Evolutionary conservation across 2,113 vertebrate species (phyloP), one percentile per base, ranked within the genome.

Genomic region (Nanorana parkeri): DNA sequence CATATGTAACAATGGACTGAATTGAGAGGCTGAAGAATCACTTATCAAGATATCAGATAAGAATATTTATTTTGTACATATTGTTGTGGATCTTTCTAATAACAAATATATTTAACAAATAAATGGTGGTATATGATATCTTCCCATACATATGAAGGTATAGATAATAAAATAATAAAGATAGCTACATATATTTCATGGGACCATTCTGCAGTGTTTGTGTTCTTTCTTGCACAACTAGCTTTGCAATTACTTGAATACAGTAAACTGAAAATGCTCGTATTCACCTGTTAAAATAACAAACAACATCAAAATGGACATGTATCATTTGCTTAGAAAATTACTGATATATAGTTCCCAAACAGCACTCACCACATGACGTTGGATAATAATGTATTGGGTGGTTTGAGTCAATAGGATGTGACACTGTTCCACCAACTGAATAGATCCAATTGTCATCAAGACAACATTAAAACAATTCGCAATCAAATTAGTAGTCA

Each of bases 401-500:
- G 63, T 76, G 52, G 54, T 29, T 67, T 83, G 52, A 76, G 72
- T 76, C 72, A 83, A 74, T 74, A 81, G 47, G 28, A 54, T 56
- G 47, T 74, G 47, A 74, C 60, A 65, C 8, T 56, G 26, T 66
- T 55, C 32, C 78, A 77, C 84, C 79, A 85, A 82, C 58, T 83
- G 23, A 71, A 77, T 72, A 83, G 68, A 54, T 55, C 55, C 79
- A 85, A 36, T 83, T 88, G 84, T 85, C 73, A 17, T 72, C 83
- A 78, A 86, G 86, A 87, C 68, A 90, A 84, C 88, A 90, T 90
- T 84, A 86, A 84, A 87, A 85, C 83, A 85, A 85, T 73, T 85
- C 85, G 81, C 93, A 97, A 92, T 91, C 96, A 97, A 96, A 96
- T 96, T 83, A 94, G 94, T 87, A 97, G 95, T 96, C 95, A 97